Conservation (phyloP, 2,797 vertebrate species). For the Chanos chanos region DNA sequence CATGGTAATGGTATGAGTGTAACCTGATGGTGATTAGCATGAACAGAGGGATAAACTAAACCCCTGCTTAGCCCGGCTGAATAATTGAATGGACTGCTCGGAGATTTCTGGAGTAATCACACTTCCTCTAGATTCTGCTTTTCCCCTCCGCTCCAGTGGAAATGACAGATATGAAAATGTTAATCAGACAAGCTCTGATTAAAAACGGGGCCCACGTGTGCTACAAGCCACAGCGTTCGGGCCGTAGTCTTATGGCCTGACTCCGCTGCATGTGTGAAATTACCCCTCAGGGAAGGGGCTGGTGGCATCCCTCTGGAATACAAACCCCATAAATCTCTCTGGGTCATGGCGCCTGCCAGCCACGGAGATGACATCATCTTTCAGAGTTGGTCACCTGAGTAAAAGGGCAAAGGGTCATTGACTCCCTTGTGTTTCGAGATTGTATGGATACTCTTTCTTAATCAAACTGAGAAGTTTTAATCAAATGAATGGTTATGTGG, state of each 20-base stretch:
- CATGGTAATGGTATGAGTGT: constrained; percentile 21
- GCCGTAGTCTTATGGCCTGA: background rate
- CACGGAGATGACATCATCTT: background rate
- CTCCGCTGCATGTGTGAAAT: background rate
- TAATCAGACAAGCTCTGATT: constrained; percentile 30
- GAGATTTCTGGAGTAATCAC: constrained; percentile 34
- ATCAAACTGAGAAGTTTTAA: too few species aligned
- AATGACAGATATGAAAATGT: constrained; percentile 14
- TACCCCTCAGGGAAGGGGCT: background rate
- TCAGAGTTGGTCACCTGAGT: background rate
- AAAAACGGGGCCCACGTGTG: constrained; percentile 21
- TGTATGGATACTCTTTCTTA: too few species aligned
- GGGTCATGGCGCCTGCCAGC: background rate
- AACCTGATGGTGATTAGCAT: constrained; percentile 34
- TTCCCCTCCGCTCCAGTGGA: constrained; percentile 3
- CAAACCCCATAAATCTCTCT: background rate
- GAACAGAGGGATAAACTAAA: background rate
- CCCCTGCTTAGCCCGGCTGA: constrained; percentile 28
- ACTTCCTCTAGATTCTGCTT: constrained; percentile 14
- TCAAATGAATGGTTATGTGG: too few species aligned
- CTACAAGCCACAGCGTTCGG: too few species aligned
- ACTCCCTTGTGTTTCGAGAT: too few species aligned
- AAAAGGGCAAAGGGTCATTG: too few species aligned
- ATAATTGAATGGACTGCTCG: constrained; percentile 33
- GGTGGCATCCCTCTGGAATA: background rate